These are phyloP conservation scores for Micropterix aruncella DNA, from an alignment of 2,888 invertebrate species.

Conservation along the genomic window DNA sequence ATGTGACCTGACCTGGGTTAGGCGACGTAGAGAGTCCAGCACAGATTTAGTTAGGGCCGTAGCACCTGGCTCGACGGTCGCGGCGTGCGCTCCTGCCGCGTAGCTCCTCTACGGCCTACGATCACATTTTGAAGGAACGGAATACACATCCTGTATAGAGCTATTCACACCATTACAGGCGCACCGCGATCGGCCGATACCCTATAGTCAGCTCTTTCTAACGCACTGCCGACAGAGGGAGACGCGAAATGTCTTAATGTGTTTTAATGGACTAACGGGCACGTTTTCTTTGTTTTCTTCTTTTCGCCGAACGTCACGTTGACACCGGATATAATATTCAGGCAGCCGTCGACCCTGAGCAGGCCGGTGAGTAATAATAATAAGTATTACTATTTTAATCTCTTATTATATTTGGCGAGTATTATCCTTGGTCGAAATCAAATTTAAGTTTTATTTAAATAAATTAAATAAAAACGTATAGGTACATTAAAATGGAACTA, in stretches of 20 bases:
- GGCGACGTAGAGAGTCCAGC: constrained; percentile 18
- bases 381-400: no score
- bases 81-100: constrained; percentile 14
- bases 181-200: neutral
- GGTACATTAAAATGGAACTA: no score
- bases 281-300: neutral
- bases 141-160: no score
- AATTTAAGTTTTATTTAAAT: no score
- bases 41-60: constrained; percentile 39
- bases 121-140: neutral
- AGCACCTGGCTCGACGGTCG: constrained; percentile 28
- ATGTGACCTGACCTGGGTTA: constrained; percentile 29
- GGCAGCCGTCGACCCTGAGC: no score
- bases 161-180: neutral
- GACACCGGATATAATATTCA: no score
- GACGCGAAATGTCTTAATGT: neutral
- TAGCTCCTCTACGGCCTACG: constrained; percentile 3
- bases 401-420: no score
- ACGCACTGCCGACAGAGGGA: neutral
- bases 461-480: no score
- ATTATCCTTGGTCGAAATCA: no score
- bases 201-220: neutral
- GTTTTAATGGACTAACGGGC: neutral
- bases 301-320: neutral
- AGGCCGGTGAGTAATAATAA: no score